Evolutionary conservation across 2,888 invertebrate genomes (phyloP), one percentile per base, ranked within the genome.

Genomic region (Aspidiotus destructor): DNA sequence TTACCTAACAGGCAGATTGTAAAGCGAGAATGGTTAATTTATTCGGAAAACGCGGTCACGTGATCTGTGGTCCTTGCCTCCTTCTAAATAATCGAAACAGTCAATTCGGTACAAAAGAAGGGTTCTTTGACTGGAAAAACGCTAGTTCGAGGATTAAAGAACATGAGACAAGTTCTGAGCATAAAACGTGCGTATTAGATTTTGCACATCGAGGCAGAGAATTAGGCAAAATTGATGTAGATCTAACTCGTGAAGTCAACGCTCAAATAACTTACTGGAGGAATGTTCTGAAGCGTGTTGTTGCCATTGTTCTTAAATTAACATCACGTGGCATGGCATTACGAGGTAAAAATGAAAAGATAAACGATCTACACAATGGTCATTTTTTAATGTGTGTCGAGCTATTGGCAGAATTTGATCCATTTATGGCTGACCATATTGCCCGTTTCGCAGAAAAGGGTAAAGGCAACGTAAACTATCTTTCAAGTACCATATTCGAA

Each of bases 371-470:
- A 15, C 57, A 72, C 54, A 75, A 74, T 72, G 75, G 74, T n/a
- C 76, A 75, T 71, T 75, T 72, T 69, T 70, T 75, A 41, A 73
- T 74, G 52, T 41, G 63, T 17, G 58, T 75, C 40, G 74, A 76
- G 72, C 60, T 75, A 13, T 60, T 75, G 13, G 73, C 74, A 40
- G 69, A 74, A 70, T 75, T 73, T 60, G 74, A 75, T 71, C 72
- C 73, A 17, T 75, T 75, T 69, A 64, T 75, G 10, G 65, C 54
- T n/a, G 52, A 10, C 40, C 69, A 69, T 62, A 55, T 69, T 41
- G 55, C 16, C 44, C 11, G 61, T 13, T 69, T 62, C 62, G 62
- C 11, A n/a, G 62, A 69, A 44, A 54, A 55, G 55, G 62, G 62
- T 15, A 62, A 17, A 28, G 48, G 57, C 13, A 57, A 40, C 40